These are phyloP conservation scores for Argyresthia goedartella DNA, from an alignment of 2,888 invertebrate species.

Conservation along the genomic window DNA sequence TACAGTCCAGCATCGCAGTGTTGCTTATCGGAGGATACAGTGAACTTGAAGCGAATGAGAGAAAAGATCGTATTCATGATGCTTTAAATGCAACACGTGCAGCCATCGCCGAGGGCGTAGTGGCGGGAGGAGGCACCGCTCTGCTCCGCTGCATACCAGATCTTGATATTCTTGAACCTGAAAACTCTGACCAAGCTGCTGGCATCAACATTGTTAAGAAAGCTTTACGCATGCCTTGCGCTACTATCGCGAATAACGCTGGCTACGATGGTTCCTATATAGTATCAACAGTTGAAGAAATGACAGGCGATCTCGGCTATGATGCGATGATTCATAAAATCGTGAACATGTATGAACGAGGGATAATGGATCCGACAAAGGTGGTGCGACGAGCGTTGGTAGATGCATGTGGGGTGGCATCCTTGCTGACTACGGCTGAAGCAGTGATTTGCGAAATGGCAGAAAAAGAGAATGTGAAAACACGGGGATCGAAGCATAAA, in stretches of 20 bases:
- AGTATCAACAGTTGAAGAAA: slow-evolving; percentile 88
- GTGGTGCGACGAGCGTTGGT: slow-evolving; percentile 48
- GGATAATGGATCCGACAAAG: slow-evolving; percentile 97
- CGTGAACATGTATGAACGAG: slow-evolving; percentile 90
- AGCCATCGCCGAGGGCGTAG: slow-evolving; percentile 96
- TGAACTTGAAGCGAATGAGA: slow-evolving; percentile 93
- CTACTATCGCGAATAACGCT: slow-evolving; percentile 91
- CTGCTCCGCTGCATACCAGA: slow-evolving; percentile 83
- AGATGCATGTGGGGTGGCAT: slow-evolving; percentile 56
- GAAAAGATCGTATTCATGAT: slow-evolving; percentile 95
- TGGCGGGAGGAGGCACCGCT: slow-evolving; percentile 94
- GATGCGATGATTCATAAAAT: slow-evolving; percentile 90
- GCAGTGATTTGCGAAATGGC: slow-evolving; percentile 86
- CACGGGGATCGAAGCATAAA: too few species aligned
- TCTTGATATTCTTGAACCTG: slow-evolving; percentile 73
- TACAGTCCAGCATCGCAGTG: slow-evolving; percentile 85
- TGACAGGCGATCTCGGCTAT: slow-evolving; percentile 82
- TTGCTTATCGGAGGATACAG: slow-evolving; percentile 88
- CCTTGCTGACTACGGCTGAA: slow-evolving; percentile 84
- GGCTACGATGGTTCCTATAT: slow-evolving; percentile 91
- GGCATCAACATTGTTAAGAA: slow-evolving; percentile 87
- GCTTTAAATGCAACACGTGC: slow-evolving; percentile 95
- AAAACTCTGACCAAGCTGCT: slow-evolving; percentile 82
- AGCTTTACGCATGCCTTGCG: slow-evolving; percentile 87
- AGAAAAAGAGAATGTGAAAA: not conserved